phyloP scores from a whole-genome alignment of 2,797 vertebrate species.

The Pteronotus mesoamericanus region DNA sequence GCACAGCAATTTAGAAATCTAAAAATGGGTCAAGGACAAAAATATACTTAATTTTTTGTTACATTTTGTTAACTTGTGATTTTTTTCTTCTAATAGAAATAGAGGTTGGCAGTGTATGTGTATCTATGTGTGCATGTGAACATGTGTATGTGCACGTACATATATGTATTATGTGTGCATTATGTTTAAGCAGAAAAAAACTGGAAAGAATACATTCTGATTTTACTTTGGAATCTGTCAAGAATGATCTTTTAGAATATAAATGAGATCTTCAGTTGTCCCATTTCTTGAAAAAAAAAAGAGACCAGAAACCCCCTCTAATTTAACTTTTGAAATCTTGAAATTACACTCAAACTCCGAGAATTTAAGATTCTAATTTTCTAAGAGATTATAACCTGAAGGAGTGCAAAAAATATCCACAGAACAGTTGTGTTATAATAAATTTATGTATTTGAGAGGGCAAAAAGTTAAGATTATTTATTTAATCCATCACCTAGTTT shows the following conservation, averaged over 20 bases:
- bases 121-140: fast-evolving
- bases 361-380: slow-evolving; percentile 5
- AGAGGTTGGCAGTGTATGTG: background rate
- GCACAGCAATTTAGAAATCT: slow-evolving; percentile 10
- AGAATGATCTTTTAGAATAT: background rate
- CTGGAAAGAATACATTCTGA: background rate
- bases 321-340: background rate
- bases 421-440: background rate
- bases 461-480: slow-evolving; percentile 9
- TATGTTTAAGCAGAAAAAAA: background rate
- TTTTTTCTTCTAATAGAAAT: background rate
- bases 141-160: background rate
- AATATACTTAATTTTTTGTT: background rate
- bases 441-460: background rate
- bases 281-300: background rate
- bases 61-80: background rate
- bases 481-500: slow-evolving; percentile 36
- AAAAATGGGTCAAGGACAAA: slow-evolving; percentile 50
- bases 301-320: background rate
- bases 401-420: background rate
- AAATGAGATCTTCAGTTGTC: background rate
- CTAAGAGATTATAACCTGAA: background rate
- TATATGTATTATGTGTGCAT: background rate
- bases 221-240: background rate
- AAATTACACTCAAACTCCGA: background rate